Percentiles rank a stretch among this genome's conserved stretches.
phyloP scores from a whole-genome alignment of 2,888 invertebrate species.

The Acronicta leporina region DNA sequence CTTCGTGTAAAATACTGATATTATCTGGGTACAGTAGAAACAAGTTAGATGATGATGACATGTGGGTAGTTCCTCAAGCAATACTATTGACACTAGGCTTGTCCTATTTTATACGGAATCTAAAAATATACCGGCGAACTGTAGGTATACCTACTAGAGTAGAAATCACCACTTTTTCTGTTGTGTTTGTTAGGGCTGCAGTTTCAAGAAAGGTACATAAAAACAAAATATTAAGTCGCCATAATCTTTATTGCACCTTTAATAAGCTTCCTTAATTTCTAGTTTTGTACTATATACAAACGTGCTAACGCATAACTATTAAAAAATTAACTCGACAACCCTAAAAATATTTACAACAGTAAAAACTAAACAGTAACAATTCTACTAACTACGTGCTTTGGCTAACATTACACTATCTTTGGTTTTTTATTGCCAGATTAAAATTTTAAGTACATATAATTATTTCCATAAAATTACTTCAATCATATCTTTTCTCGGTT shows the following conservation, averaged over 20 bases:
- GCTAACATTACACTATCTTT: constrained; percentile 64
- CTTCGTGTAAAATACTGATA: too few relatives aligned
- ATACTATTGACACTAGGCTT: too few relatives aligned
- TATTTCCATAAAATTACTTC: constrained; percentile 4
- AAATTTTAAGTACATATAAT: constrained; percentile 33
- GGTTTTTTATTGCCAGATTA: constrained; percentile 60
- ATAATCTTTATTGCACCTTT: constrained; percentile 78
- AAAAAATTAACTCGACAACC: constrained; percentile 71
- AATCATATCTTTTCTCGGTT: constrained; percentile 2
- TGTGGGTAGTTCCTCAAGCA: too few relatives aligned
- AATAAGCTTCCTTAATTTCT: constrained; percentile 70
- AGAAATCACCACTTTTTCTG: constrained; percentile 2
- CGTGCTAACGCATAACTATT: constrained; percentile 74
- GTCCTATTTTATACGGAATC: too few relatives aligned
- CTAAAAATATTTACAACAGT: constrained; percentile 80
- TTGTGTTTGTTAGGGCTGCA: neutral
- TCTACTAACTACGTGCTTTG: constrained; percentile 73
- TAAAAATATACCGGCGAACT: too few relatives aligned
- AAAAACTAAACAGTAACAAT: constrained; percentile 71
- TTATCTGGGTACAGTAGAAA: too few relatives aligned
- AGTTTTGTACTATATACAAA: constrained; percentile 85
- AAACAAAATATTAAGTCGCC: constrained; percentile 32
- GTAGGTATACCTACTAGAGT: too few relatives aligned
- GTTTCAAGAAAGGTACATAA: neutral
- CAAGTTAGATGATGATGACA: too few relatives aligned